Conservation (phyloP, 2,888 invertebrate species). For the Ochropacha duplaris region DNA sequence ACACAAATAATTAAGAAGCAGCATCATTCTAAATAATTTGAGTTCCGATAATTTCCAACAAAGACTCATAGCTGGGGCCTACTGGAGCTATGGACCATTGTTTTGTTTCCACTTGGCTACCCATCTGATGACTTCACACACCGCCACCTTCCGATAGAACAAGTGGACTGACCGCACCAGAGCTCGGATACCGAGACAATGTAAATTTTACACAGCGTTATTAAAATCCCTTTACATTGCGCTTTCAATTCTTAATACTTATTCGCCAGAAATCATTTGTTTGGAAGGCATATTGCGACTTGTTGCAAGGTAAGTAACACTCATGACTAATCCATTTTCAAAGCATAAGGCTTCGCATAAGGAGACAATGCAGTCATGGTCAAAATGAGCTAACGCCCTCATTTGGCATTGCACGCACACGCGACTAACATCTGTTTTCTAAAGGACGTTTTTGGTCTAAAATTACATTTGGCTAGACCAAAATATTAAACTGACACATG, state of each 20-base stretch:
- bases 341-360: background rate
- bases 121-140: constrained; percentile 73
- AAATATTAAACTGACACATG: constrained; percentile 2
- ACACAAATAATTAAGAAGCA: background rate
- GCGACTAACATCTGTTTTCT: constrained; percentile 35
- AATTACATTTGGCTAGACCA: constrained; percentile 18
- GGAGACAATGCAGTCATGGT: constrained; percentile 22
- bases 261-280: background rate
- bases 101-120: constrained; percentile 69
- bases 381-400: constrained; percentile 37
- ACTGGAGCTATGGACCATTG: constrained; percentile 48
- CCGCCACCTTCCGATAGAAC: constrained; percentile 61
- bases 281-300: background rate
- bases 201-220: background rate
- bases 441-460: constrained; percentile 32
- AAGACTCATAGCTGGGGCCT: constrained; percentile 46
- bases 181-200: constrained; percentile 23
- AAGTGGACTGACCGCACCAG: constrained; percentile 38
- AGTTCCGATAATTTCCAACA: constrained; percentile 15
- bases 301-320: background rate
- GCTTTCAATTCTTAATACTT: background rate
- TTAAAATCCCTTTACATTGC: background rate
- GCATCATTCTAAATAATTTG: background rate
- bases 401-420: constrained; percentile 41
- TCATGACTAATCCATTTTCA: background rate